Evolutionary conservation across 2,888 invertebrate species (phyloP), one percentile per base, ranked within the genome.

Genomic region (Eulithis prunata): DNA sequence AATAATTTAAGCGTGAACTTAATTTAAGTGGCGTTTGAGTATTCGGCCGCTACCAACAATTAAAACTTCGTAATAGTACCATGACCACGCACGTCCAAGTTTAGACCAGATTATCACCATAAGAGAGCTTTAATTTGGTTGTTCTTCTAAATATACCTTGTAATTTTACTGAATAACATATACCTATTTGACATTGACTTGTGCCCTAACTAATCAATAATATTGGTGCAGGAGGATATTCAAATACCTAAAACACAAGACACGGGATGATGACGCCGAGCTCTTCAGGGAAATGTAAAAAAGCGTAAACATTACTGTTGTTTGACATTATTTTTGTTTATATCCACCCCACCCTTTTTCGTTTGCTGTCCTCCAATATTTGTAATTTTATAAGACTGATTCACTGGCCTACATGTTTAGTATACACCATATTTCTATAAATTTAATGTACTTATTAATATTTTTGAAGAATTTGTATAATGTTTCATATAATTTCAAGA

Each of bases 141-240:
- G 2, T 21, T 21, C 21, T 21, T 21, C 21, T 21, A 21, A 21
- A 21, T 21, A 21, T 2, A 2, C 38, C 38, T 38, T 8, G 8
- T 45, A 45, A 11, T 11, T 45, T 12, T n/a, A 11, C 45, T 11
- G 45, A 45, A 4, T 38, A 45, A 45, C 1, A 45, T 11, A 8
- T 45, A 8, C 45, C 11, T 45, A 7, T 45, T 12, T 45, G 10
- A 11, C 45, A 11, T 21, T 21, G 21, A 45, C 45, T 45, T 12
- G 4, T 45, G 11, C 45, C 10, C 12, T 38, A 10, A 7, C 8
- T 10, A 41, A 41, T 41, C 8, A 41, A 10, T 41, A 11, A 28
- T 55, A 13, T 63, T 62, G 56, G 82, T 79, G 0, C 90, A 91
- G 91, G 91, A 82, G 81, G 72, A 76, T 91, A 38, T 91, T 91